Percentiles rank a stretch among this genome's conserved stretches.
Conservation (phyloP, 2,113 vertebrate genomes). For the Burhinus oedicnemus region DNA sequence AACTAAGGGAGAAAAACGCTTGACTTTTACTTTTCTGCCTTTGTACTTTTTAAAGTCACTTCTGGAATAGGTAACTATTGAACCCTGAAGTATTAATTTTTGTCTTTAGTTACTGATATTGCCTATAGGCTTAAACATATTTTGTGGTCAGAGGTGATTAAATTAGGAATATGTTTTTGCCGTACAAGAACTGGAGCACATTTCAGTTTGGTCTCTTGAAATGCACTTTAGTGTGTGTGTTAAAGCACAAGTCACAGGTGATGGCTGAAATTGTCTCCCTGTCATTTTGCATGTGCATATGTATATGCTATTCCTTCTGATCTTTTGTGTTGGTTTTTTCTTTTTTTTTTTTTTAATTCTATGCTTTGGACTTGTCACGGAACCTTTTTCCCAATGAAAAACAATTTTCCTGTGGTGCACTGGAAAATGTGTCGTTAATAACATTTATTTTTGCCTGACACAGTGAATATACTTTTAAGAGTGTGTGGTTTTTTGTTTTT, state of each 20-base stretch:
- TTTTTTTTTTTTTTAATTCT: not conserved
- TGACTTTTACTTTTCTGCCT: not conserved
- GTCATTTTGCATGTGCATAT: not conserved
- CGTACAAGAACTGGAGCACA: not conserved
- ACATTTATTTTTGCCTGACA: not conserved
- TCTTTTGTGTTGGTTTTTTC: not conserved
- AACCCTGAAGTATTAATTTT: not conserved
- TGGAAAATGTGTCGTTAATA: not conserved
- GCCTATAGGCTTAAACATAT: not conserved
- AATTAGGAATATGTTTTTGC: not conserved
- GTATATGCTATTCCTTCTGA: not conserved
- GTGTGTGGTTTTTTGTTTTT: no score
- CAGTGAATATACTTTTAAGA: not conserved
- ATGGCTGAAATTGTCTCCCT: not conserved
- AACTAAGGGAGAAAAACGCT: not conserved
- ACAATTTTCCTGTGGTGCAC: not conserved
- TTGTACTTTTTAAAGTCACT: not conserved
- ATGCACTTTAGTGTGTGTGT: not conserved
- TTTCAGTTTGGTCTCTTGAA: not conserved
- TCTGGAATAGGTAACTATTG: not conserved
- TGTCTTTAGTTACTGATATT: not conserved
- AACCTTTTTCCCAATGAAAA: not conserved
- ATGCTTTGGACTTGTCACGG: not conserved
- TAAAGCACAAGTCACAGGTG: not conserved
- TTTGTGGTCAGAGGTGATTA: not conserved